Percentiles rank a stretch among this genome's conserved stretches.
Evolutionary conservation across 2,113 vertebrate species (phyloP).

Genomic region (Pao palembangensis): DNA sequence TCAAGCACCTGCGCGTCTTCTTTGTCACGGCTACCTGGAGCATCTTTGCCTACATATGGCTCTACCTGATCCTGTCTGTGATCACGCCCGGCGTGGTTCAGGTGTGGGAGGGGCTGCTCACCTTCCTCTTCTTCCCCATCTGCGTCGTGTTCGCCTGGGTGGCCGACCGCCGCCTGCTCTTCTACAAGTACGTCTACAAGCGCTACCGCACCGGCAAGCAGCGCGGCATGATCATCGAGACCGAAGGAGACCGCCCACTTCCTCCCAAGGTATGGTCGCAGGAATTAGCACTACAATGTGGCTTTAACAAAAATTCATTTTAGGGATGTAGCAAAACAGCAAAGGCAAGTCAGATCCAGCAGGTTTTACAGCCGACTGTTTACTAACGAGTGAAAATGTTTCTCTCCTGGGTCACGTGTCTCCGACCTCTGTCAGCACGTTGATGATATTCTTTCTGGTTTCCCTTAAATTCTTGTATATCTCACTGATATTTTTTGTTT

Average conservation of each 20-base stretch:
- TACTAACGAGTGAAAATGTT: no score
- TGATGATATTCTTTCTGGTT: no score
- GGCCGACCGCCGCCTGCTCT: conserved; percentile 93
- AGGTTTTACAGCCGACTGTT: no score
- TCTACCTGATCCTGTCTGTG: conserved; percentile 95
- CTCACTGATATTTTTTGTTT: no score
- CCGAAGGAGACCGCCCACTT: conserved; percentile 88
- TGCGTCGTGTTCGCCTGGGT: conserved; percentile 98
- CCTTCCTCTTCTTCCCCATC: conserved; percentile 97
- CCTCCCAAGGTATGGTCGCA: conserved; percentile 78
- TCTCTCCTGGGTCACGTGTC: no score
- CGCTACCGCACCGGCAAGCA: conserved; percentile 94
- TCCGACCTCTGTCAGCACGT: no score
- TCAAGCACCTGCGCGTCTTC: conserved; percentile 96
- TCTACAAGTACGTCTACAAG: conserved; percentile 99
- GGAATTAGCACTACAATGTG: neutral
- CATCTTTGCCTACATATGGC: conserved; percentile 98
- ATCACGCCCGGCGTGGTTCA: conserved; percentile 93
- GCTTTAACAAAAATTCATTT: no score
- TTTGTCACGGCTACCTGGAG: conserved; percentile 97
- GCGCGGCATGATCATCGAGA: conserved; percentile 96
- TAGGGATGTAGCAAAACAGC: no score
- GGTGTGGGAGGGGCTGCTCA: conserved; percentile 96
- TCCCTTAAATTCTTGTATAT: no score
- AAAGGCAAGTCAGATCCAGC: no score